A percentile compares a stretch with the other conserved stretches of the same genome.
Evolutionary conservation across 2,113 vertebrate species (phyloP).

Genomic region (Dipodomys merriami): DNA sequence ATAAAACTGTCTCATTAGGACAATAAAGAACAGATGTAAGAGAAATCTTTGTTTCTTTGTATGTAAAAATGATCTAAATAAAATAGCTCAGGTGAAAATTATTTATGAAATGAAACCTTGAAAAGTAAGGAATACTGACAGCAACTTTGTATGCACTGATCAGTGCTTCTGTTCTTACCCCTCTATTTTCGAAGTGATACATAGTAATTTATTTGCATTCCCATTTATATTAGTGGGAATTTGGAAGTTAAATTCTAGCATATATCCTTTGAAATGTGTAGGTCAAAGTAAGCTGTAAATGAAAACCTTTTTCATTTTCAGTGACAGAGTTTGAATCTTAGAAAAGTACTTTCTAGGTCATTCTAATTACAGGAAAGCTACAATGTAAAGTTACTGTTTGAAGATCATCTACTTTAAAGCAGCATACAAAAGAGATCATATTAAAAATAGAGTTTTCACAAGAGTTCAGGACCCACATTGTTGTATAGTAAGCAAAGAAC

Average conservation of each 20-base stretch:
- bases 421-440: constrained; percentile 64
- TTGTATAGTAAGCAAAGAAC: constrained; percentile 80
- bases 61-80: constrained; percentile 50
- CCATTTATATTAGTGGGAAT: constrained; percentile 68
- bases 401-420: constrained; percentile 70
- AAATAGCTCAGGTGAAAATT: constrained; percentile 34
- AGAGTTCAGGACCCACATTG: constrained; percentile 69
- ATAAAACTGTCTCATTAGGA: constrained; percentile 48
- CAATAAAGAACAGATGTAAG: background rate
- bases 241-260: constrained; percentile 52
- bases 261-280: constrained; percentile 61
- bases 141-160: background rate
- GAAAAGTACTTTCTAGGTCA: constrained; percentile 41
- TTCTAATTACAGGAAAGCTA: background rate
- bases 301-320: constrained; percentile 56
- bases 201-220: constrained; percentile 61
- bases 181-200: constrained; percentile 61
- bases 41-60: constrained; percentile 46
- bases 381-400: constrained; percentile 53
- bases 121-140: constrained; percentile 40
- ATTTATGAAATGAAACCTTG: constrained; percentile 71
- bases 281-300: constrained; percentile 62
- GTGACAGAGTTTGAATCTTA: constrained; percentile 55
- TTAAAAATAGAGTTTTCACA: constrained; percentile 58
- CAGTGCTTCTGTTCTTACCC: constrained; percentile 50